phyloP scores from a whole-genome alignment of 1,140 invertebrate genomes.

The Penaeus japonicus region DNA sequence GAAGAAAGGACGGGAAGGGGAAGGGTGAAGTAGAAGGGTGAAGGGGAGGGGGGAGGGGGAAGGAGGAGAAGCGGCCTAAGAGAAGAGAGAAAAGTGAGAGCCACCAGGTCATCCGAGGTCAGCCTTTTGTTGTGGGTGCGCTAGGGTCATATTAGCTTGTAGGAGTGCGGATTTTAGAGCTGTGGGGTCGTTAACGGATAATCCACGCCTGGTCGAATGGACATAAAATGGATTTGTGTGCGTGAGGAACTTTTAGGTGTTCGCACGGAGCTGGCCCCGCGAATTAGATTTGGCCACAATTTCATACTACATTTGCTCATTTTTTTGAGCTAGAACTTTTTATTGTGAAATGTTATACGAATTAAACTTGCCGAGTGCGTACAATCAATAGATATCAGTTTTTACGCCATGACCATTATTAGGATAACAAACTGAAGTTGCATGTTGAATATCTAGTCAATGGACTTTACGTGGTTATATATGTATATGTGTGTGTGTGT shows the following conservation, averaged over 20 bases:
- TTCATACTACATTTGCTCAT: neutral
- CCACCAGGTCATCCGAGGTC: neutral
- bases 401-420: too few species aligned
- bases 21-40: neutral
- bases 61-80: neutral
- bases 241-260: neutral
- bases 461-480: too few species aligned
- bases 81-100: neutral
- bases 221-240: constrained; percentile 3
- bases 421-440: too few species aligned
- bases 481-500: too few species aligned
- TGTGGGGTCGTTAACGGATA: neutral
- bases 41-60: neutral
- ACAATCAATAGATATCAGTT: too few species aligned
- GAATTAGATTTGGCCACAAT: neutral
- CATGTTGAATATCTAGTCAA: too few species aligned
- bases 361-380: too few species aligned
- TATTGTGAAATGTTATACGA: too few species aligned
- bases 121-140: neutral
- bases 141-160: neutral
- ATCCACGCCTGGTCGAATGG: neutral
- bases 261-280: neutral
- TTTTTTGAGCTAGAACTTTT: neutral
- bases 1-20: neutral
- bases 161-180: neutral